Percentiles rank a stretch among this genome's conserved stretches.
Conservation (phyloP, 2,888 invertebrate genomes). For the Sesamia inferens region DNA sequence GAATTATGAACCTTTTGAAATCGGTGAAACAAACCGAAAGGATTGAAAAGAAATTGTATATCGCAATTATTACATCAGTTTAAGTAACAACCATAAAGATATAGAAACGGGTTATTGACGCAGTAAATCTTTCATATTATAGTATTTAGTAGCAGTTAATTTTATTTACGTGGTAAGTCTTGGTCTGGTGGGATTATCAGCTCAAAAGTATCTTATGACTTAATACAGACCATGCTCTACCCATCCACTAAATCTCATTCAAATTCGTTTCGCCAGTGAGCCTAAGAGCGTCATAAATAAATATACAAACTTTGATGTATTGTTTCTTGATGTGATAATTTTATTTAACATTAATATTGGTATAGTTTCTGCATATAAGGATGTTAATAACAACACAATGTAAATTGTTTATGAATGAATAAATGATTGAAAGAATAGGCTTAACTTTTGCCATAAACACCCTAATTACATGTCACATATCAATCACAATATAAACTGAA, state of each 20-base stretch:
- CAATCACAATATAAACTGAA: too few species aligned
- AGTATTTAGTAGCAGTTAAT: neutral
- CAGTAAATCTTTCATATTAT: constrained; percentile 9
- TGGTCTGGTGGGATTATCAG: neutral
- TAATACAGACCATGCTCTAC: neutral
- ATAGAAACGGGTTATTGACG: constrained; percentile 14
- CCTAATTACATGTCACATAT: too few species aligned
- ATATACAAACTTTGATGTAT: too few species aligned
- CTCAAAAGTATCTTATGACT: neutral
- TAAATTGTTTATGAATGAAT: too few species aligned
- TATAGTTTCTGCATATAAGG: too few species aligned
- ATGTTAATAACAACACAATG: too few species aligned
- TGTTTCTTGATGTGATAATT: too few species aligned
- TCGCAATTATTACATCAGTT: constrained; percentile 10
- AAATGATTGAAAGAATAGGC: too few species aligned
- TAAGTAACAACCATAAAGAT: constrained; percentile 17
- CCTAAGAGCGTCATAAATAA: neutral
- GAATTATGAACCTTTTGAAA: too few species aligned
- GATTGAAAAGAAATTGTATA: neutral
- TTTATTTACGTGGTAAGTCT: neutral
- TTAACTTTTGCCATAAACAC: too few species aligned
- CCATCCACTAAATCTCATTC: neutral
- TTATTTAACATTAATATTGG: too few species aligned
- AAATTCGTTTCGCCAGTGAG: neutral
- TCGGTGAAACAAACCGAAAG: too few species aligned